Percentiles rank a stretch among this genome's conserved stretches.
phyloP scores from a whole-genome alignment of 2,113 vertebrate species.

The Apodemus sylvaticus region DNA sequence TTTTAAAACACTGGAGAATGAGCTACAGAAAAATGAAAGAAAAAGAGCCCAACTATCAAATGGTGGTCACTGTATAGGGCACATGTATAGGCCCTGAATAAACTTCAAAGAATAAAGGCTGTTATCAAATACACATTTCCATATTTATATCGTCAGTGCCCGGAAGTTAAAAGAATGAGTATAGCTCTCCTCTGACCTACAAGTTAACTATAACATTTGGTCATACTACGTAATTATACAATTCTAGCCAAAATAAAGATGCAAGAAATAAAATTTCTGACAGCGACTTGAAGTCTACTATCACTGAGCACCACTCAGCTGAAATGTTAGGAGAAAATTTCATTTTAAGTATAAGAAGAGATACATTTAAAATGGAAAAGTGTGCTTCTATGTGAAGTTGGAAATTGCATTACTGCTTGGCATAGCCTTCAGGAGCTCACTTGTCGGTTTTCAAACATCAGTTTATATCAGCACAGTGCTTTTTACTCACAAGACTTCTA shows the following conservation, averaged over 20 bases:
- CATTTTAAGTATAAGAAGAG: background rate
- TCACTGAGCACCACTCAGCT: background rate
- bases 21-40: background rate
- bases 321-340: background rate
- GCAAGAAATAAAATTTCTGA: background rate
- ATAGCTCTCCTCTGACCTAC: background rate
- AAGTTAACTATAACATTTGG: background rate
- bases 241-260: background rate
- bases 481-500: background rate
- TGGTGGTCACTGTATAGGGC: background rate
- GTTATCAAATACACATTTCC: background rate
- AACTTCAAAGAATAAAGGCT: slow-evolving; percentile 27
- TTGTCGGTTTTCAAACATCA: background rate
- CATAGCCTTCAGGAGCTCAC: background rate
- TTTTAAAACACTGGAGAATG: slow-evolving; percentile 20
- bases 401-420: background rate
- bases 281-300: background rate
- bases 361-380: background rate
- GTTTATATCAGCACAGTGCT: background rate
- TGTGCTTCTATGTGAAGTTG: background rate
- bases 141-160: background rate
- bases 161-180: slow-evolving; percentile 3
- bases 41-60: background rate
- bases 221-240: background rate
- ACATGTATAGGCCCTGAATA: background rate